These are phyloP conservation scores for Caradrina clavipalpis DNA, from an alignment of 2,888 invertebrate genomes.

Conservation along the genomic window DNA sequence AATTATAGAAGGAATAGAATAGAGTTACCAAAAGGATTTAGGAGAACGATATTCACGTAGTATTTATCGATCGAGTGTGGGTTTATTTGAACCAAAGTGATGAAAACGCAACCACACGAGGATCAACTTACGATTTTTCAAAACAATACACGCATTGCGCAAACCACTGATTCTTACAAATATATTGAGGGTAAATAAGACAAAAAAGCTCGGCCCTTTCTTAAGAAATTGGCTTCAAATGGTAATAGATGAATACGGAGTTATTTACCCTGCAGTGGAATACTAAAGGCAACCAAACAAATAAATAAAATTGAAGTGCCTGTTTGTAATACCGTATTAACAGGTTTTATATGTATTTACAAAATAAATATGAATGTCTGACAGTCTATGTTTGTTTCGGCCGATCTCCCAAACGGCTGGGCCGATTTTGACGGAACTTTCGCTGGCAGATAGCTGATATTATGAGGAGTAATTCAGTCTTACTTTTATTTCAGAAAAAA, in stretches of 20 bases:
- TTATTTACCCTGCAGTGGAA: background rate
- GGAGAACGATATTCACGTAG: too few species aligned
- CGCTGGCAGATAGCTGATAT: too few species aligned
- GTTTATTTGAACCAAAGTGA: background rate
- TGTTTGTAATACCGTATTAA: too few species aligned
- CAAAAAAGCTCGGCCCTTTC: background rate
- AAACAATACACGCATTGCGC: background rate
- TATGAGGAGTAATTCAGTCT: too few species aligned
- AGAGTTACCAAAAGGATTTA: background rate
- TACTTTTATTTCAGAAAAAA: too few species aligned
- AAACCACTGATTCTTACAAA: background rate
- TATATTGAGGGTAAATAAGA: background rate
- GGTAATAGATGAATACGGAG: background rate
- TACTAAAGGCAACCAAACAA: background rate
- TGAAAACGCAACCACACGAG: background rate
- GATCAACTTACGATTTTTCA: background rate
- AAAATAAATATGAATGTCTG: too few species aligned
- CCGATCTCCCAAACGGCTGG: too few species aligned
- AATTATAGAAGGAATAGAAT: constrained; percentile 4
- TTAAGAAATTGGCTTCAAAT: background rate
- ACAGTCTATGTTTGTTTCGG: too few species aligned
- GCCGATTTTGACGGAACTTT: too few species aligned
- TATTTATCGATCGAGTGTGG: background rate
- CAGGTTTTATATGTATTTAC: too few species aligned
- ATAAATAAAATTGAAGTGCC: too few species aligned